phyloP scores from a whole-genome alignment of 2,888 invertebrate genomes.

The Iphiclides podalirius region DNA sequence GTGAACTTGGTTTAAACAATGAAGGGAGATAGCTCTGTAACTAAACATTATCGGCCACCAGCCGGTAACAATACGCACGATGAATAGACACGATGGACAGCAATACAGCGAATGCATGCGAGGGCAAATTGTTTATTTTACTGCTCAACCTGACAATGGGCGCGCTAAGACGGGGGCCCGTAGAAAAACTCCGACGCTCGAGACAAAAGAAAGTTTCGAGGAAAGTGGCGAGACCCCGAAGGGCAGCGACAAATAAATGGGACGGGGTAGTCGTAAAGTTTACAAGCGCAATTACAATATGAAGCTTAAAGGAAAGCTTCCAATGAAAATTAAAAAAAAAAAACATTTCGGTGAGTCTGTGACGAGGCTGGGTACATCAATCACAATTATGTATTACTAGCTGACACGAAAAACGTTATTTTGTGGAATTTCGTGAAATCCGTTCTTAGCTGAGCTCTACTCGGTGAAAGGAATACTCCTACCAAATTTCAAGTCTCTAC shows the following conservation, averaged over 20 bases:
- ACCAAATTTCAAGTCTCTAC: too few relatives aligned
- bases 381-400: too few relatives aligned
- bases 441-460: too few relatives aligned
- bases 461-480: too few relatives aligned
- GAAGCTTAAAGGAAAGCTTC: slow-evolving; percentile 1
- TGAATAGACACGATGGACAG: not conserved
- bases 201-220: slow-evolving; percentile 68
- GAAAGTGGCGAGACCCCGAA: slow-evolving; percentile 46
- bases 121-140: slow-evolving; percentile 67
- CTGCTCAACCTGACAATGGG: slow-evolving; percentile 50
- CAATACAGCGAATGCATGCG: slow-evolving; percentile 54
- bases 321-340: not conserved
- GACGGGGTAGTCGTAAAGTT: slow-evolving; percentile 48
- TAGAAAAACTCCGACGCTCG: slow-evolving; percentile 59
- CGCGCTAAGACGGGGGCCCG: slow-evolving; percentile 62
- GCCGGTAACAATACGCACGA: not conserved
- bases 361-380: not conserved
- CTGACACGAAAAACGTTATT: too few relatives aligned
- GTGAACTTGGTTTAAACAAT: too few relatives aligned
- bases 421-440: too few relatives aligned
- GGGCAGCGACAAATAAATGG: slow-evolving; percentile 56
- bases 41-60: not conserved
- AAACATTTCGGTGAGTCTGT: not conserved
- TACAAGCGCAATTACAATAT: slow-evolving; percentile 3
- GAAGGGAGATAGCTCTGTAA: not conserved